These are phyloP conservation scores for Wiebesia pumilae DNA, from an alignment of 1,140 invertebrate genomes.

Conservation along the genomic window DNA sequence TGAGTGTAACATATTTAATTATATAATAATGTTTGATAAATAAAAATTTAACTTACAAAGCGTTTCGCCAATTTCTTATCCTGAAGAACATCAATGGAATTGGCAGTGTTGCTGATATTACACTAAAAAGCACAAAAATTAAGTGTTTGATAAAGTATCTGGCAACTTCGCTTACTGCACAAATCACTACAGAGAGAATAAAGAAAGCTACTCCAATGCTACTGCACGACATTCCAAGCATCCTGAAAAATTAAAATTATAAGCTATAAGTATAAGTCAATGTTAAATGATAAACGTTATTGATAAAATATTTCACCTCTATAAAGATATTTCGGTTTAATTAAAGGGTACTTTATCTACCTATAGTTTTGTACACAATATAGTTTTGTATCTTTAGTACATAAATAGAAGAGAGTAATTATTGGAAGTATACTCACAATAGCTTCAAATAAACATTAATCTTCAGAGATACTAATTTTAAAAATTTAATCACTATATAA, in stretches of 20 bases:
- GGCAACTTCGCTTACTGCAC: conserved; percentile 73
- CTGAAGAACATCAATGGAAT: conserved; percentile 84
- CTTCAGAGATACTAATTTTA: too few species aligned
- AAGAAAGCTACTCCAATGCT: conserved; percentile 64
- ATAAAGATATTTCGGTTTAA: too few species aligned
- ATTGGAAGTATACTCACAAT: too few species aligned
- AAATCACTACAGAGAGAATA: conserved; percentile 65
- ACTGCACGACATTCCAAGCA: conserved; percentile 65
- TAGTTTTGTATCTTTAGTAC: too few species aligned
- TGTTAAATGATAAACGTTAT: too few species aligned
- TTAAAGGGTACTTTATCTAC: too few species aligned
- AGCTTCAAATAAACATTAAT: too few species aligned
- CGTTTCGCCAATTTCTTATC: conserved; percentile 83
- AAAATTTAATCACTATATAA: too few species aligned
- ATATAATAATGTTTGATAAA: neutral
- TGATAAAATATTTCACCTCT: too few species aligned
- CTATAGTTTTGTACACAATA: too few species aligned
- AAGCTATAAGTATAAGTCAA: neutral
- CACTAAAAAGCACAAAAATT: conserved; percentile 77
- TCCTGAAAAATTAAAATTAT: conserved; percentile 60
- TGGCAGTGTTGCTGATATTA: conserved; percentile 78
- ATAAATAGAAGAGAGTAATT: too few species aligned
- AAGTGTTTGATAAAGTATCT: conserved; percentile 79
- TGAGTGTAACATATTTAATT: too few species aligned
- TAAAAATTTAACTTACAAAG: conserved; percentile 79